Evolutionary conservation across 2,888 invertebrate genomes (phyloP).

Genomic region (Malthinus seriepunctatus): DNA sequence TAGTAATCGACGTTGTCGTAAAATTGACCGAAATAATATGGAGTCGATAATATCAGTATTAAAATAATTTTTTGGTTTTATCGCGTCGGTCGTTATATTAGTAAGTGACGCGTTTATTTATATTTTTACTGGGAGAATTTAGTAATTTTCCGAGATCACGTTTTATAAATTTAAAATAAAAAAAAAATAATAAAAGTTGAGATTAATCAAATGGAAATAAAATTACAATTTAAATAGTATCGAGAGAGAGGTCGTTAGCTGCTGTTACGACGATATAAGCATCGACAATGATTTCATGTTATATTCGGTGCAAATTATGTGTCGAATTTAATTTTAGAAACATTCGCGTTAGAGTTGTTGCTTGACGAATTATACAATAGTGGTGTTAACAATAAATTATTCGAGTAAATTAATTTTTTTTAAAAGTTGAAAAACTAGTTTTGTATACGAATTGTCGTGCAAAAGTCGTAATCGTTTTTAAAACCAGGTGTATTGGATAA

Average conservation of each 20-base stretch:
- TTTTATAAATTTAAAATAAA: not conserved
- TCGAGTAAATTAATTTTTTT: conserved; percentile 9
- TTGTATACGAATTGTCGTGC: conserved; percentile 7
- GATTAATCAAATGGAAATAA: too few species aligned
- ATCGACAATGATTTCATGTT: conserved; percentile 9
- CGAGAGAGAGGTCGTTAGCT: conserved; percentile 16
- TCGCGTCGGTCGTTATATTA: not conserved
- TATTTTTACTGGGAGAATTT: not conserved
- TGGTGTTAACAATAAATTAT: conserved; percentile 12
- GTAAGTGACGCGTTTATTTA: conserved; percentile 2
- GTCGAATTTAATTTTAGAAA: conserved; percentile 11
- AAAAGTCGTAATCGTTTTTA: conserved; percentile 17
- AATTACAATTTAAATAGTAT: conserved; percentile 4
- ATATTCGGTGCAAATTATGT: conserved; percentile 12
- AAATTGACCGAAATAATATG: conserved; percentile 1
- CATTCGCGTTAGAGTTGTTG: not conserved
- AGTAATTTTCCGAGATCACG: not conserved
- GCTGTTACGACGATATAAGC: conserved; percentile 3
- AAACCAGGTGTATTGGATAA: conserved; percentile 20
- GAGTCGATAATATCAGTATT: too few species aligned
- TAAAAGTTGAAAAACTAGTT: conserved; percentile 27
- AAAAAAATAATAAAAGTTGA: not conserved
- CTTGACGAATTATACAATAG: conserved; percentile 13
- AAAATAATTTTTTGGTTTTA: not conserved
- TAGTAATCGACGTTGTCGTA: conserved; percentile 1